phyloP scores from a whole-genome alignment of 2,888 invertebrate genomes.

The Caenorhabditis sp. region DNA sequence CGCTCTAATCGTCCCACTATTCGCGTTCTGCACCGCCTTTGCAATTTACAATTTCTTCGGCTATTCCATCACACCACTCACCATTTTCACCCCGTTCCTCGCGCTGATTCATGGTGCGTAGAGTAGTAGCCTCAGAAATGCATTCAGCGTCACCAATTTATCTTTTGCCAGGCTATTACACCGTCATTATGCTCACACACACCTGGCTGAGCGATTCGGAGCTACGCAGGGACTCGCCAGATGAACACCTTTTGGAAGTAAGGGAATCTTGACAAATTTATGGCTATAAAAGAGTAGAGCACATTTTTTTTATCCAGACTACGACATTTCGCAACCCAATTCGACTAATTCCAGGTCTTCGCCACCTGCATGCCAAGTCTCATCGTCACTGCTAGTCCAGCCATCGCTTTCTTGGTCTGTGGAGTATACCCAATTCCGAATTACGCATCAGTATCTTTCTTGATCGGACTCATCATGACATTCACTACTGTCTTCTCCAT shows the following conservation, averaged over 20 bases:
- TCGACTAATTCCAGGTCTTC: conserved; percentile 49
- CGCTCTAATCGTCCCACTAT: conserved; percentile 45
- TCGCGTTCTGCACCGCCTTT: conserved; percentile 48
- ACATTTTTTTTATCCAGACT: too few relatives aligned
- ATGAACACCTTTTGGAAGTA: conserved; percentile 56
- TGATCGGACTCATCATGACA: conserved; percentile 56
- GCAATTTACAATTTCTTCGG: conserved; percentile 59
- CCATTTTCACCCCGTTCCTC: conserved; percentile 66
- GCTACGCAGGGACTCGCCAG: conserved; percentile 46
- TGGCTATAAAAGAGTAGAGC: too few relatives aligned
- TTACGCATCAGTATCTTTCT: conserved; percentile 64
- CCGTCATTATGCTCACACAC: conserved; percentile 56
- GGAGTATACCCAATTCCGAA: conserved; percentile 58
- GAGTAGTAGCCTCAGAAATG: conserved; percentile 1
- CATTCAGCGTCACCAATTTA: conserved; percentile 8
- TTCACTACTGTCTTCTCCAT: conserved; percentile 59
- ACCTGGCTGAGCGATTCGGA: conserved; percentile 63
- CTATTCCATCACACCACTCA: conserved; percentile 62
- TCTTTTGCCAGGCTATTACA: conserved; percentile 33
- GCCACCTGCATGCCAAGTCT: conserved; percentile 67
- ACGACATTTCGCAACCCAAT: too few relatives aligned
- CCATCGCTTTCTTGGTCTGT: conserved; percentile 62
- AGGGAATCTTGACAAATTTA: too few relatives aligned
- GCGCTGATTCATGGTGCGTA: conserved; percentile 61
- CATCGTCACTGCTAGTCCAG: conserved; percentile 52